These are phyloP conservation scores for Tamias sibiricus DNA, from an alignment of 2,113 vertebrate species.

Conservation along the genomic window DNA sequence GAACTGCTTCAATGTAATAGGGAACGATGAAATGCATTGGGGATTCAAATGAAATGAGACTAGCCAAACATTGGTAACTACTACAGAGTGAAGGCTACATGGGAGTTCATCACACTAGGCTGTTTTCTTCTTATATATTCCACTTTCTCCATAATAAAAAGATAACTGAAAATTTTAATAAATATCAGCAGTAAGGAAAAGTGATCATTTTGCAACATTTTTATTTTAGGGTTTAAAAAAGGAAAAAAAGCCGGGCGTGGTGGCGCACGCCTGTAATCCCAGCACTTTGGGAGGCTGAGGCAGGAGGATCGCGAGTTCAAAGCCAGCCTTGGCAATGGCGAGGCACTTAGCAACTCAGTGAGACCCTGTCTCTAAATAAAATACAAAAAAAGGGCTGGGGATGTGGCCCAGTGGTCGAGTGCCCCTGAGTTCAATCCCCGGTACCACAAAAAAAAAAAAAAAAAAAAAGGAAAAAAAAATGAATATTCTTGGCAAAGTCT, in stretches of 20 bases:
- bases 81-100: not conserved
- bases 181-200: conserved; percentile 43
- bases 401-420: too few species aligned
- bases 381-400: too few species aligned
- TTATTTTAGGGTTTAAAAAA: conserved; percentile 55
- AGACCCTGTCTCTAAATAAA: too few species aligned
- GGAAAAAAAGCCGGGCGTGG: too few species aligned
- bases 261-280: too few species aligned
- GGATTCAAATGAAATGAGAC: not conserved
- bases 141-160: conserved; percentile 33
- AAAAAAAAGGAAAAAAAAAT: too few species aligned
- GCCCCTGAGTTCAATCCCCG: too few species aligned
- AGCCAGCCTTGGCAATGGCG: too few species aligned
- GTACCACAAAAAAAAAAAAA: too few species aligned
- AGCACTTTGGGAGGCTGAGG: too few species aligned
- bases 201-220: conserved; percentile 14
- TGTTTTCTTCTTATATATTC: not conserved
- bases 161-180: conserved; percentile 7
- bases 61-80: not conserved
- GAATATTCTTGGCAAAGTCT: conserved; percentile 35
- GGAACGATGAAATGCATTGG: not conserved
- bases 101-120: not conserved
- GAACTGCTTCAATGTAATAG: not conserved
- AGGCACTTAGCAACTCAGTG: too few species aligned
- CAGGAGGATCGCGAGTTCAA: too few species aligned